phyloP scores from a whole-genome alignment of 2,888 invertebrate species.

The Rosalia funebris region DNA sequence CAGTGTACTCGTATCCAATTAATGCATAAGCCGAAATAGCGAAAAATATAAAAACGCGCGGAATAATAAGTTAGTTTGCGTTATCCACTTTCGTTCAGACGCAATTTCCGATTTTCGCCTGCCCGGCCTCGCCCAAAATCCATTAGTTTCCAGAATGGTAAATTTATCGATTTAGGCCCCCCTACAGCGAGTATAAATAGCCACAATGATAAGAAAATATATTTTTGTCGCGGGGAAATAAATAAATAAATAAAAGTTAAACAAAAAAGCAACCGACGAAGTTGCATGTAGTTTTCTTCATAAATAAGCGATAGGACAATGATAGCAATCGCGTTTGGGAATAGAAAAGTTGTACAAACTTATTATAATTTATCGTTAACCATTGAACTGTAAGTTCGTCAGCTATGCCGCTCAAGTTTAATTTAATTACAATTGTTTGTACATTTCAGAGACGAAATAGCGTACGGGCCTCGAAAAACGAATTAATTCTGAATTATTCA shows the following conservation, averaged over 20 bases:
- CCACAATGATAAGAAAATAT: conserved; percentile 9
- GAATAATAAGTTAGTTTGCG: conserved; percentile 6
- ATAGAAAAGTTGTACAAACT: background rate
- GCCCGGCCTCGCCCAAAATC: conserved; percentile 9
- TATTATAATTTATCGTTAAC: conserved; percentile 1
- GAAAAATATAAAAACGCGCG: background rate
- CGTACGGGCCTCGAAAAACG: background rate
- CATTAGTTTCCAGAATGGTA: conserved; percentile 17
- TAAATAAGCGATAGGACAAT: conserved; percentile 2
- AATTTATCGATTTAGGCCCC: conserved; percentile 4
- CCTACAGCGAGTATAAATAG: conserved; percentile 9
- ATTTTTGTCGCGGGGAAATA: conserved; percentile 1
- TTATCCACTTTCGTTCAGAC: background rate
- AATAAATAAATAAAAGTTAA: conserved; percentile 3
- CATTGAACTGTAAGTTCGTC: no score
- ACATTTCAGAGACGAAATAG: background rate
- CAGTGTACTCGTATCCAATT: background rate
- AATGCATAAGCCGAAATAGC: background rate
- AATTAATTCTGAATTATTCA: background rate
- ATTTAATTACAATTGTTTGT: no score
- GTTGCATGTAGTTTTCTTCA: background rate
- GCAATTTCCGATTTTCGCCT: conserved; percentile 21
- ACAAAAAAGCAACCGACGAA: background rate
- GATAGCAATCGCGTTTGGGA: conserved; percentile 1
- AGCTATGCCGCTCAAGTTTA: no score